These are phyloP conservation scores for Machimus rusticus DNA, from an alignment of 2,888 invertebrate genomes.

Conservation along the genomic window DNA sequence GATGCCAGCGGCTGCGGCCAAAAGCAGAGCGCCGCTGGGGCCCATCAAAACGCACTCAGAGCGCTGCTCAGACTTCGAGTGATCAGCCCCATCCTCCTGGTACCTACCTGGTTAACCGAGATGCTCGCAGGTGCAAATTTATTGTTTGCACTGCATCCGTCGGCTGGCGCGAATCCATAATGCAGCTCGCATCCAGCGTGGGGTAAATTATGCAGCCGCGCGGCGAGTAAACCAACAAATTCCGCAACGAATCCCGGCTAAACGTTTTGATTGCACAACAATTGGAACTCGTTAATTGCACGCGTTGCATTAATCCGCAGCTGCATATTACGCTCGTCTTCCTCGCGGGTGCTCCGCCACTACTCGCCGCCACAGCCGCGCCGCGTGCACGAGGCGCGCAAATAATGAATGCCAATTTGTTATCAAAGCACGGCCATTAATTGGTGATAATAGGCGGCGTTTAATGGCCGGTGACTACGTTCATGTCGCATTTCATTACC, in stretches of 20 bases:
- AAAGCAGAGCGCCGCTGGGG: neutral
- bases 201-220: constrained; percentile 6
- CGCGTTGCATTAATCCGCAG: constrained; percentile 21
- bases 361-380: neutral
- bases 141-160: constrained; percentile 5
- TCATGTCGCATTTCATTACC: constrained; percentile 38
- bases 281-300: constrained; percentile 36
- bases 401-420: constrained; percentile 35
- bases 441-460: constrained; percentile 38
- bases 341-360: neutral
- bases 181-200: neutral
- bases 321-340: neutral
- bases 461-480: constrained; percentile 25
- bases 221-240: constrained; percentile 20
- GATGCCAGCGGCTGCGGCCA: neutral
- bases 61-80: neutral
- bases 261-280: constrained; percentile 39
- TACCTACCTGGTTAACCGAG: neutral
- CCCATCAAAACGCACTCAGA: neutral
- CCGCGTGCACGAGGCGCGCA: neutral
- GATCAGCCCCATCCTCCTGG: neutral
- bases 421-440: constrained; percentile 37
- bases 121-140: constrained; percentile 10
- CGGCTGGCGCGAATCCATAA: constrained; percentile 4
- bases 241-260: constrained; percentile 7